Percentiles rank a stretch among this genome's conserved stretches.
Conservation (phyloP, 2,113 vertebrate genomes). For the Nematolebias whitei region DNA sequence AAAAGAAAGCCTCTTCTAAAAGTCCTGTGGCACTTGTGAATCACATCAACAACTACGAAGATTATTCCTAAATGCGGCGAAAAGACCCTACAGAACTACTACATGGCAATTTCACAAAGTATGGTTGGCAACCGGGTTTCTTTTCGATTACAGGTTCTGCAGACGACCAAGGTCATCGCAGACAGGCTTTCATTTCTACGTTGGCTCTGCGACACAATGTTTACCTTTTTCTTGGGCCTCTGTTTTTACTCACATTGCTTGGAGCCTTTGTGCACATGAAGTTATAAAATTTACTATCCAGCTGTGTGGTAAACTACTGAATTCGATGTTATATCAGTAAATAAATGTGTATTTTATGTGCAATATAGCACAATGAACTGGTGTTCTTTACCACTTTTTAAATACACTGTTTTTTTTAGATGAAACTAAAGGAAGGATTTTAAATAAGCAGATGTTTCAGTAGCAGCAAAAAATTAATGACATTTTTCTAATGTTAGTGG, state of each 20-base stretch:
- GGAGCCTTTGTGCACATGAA: slow-evolving; percentile 16
- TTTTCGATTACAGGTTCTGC: slow-evolving; percentile 26
- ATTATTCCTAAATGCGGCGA: background rate
- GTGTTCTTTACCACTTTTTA: no score
- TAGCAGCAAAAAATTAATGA: slow-evolving; percentile 9
- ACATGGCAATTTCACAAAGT: background rate
- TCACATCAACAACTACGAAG: background rate
- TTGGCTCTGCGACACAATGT: slow-evolving; percentile 12
- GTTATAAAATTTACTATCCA: slow-evolving; percentile 43
- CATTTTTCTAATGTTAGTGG: slow-evolving; percentile 39
- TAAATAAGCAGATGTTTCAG: background rate
- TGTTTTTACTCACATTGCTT: slow-evolving; percentile 25
- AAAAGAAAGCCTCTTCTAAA: background rate
- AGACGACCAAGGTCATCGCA: slow-evolving; percentile 8
- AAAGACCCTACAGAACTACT: background rate
- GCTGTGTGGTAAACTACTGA: slow-evolving; percentile 16
- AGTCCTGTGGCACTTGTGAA: background rate
- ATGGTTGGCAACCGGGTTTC: background rate
- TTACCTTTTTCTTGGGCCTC: background rate
- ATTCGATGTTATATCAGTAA: slow-evolving; percentile 22
- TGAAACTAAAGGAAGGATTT: no score
- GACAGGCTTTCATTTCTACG: slow-evolving; percentile 19
- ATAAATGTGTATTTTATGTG: background rate
- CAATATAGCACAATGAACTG: no score
- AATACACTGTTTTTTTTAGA: no score